Evolutionary conservation across 1,140 invertebrate genomes (phyloP).

Genomic region (Drosophila persimilis): DNA sequence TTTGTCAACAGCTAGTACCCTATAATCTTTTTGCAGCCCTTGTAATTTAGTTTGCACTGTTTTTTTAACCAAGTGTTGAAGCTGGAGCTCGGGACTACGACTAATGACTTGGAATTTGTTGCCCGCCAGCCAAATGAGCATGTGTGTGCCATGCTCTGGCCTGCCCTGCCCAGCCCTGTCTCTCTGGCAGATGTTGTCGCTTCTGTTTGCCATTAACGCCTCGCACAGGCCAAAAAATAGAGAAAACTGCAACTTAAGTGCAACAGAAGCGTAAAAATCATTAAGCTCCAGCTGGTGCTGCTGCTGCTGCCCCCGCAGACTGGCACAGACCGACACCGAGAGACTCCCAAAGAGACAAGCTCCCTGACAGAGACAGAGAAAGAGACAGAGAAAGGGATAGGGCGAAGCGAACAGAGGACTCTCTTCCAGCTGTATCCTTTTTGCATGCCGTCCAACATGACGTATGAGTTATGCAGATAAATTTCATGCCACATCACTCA

Average conservation of each 20-base stretch:
- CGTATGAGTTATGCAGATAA: constrained; percentile 73
- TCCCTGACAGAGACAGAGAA: constrained; percentile 9
- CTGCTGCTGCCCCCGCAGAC: constrained; percentile 12
- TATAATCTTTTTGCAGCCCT: constrained; percentile 44
- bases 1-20: constrained; percentile 24
- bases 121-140: constrained; percentile 72
- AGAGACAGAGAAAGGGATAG: constrained; percentile 15
- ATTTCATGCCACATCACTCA: constrained; percentile 69
- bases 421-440: constrained; percentile 25
- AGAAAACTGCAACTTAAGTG: constrained; percentile 68
- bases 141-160: constrained; percentile 17
- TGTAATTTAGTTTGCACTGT: constrained; percentile 59
- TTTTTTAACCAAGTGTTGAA: constrained; percentile 16
- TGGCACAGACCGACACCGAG: constrained; percentile 10
- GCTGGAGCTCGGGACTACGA: constrained; percentile 51
- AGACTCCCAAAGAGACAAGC: constrained; percentile 23
- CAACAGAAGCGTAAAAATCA: constrained; percentile 71
- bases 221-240: constrained; percentile 29
- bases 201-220: constrained; percentile 56
- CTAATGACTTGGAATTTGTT: constrained; percentile 75
- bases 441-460: constrained; percentile 46
- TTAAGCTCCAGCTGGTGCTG: constrained; percentile 62
- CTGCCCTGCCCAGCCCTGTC: constrained; percentile 8
- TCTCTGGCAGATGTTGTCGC: constrained; percentile 57
- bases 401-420: constrained; percentile 1